These are phyloP conservation scores for Slavum lentiscoides DNA, from an alignment of 2,888 invertebrate genomes.

Conservation along the genomic window DNA sequence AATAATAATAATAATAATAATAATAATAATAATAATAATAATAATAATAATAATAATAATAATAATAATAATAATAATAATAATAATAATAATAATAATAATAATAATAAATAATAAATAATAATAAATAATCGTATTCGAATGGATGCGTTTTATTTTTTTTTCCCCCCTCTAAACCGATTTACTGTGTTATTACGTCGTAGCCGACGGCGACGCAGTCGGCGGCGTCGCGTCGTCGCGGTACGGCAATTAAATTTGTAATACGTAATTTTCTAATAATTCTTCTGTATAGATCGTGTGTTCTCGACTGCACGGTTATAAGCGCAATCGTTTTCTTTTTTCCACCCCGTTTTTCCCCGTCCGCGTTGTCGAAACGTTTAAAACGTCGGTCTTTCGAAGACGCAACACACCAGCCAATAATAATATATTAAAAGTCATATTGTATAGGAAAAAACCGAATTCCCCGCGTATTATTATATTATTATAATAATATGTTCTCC, in stretches of 20 bases:
- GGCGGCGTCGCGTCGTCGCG: too few relatives aligned
- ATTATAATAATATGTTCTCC: too few relatives aligned
- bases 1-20: too few relatives aligned
- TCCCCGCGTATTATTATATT: too few relatives aligned
- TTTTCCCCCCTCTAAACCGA: neutral
- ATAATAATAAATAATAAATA: too few relatives aligned
- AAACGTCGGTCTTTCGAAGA: neutral
- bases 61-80: too few relatives aligned
- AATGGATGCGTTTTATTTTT: neutral
- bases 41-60: too few relatives aligned
- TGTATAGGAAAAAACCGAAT: too few relatives aligned
- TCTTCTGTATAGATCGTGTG: neutral
- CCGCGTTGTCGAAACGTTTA: neutral
- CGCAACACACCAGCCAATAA: too few relatives aligned
- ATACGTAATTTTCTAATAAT: slow-evolving; percentile 16
- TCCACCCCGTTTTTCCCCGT: neutral
- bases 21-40: neutral
- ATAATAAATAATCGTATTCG: slow-evolving; percentile 10
- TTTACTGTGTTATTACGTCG: slow-evolving; percentile 7
- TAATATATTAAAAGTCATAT: too few relatives aligned
- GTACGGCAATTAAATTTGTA: slow-evolving; percentile 7
- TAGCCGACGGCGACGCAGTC: neutral
- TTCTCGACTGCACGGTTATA: neutral
- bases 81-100: neutral
- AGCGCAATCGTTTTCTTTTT: neutral